A percentile compares a stretch with the other conserved stretches of the same genome.
These are phyloP conservation scores for Bathybates hornii DNA, from an alignment of 2,113 vertebrate genomes.

Conservation along the genomic window DNA sequence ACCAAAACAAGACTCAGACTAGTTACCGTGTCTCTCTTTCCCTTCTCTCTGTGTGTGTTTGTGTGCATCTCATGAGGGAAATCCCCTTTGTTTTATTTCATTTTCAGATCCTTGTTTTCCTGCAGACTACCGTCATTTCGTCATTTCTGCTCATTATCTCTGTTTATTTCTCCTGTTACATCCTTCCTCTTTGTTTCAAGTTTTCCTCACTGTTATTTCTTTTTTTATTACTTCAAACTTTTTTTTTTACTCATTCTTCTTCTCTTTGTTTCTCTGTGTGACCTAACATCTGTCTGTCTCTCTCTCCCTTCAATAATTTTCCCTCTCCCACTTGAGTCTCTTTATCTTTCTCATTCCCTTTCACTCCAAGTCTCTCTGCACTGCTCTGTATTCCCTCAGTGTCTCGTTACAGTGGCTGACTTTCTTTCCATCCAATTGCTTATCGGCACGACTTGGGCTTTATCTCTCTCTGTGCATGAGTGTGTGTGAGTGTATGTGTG, in stretches of 20 bases:
- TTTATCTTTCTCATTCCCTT: constrained; percentile 37
- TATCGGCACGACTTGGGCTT: constrained; percentile 38
- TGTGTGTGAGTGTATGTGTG: not conserved
- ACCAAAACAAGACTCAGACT: not conserved
- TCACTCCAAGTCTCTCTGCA: not conserved
- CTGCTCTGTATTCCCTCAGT: constrained; percentile 44
- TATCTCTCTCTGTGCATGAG: not conserved
- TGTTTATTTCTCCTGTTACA: not conserved
- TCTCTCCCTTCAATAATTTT: not conserved
- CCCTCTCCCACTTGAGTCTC: constrained; percentile 6
- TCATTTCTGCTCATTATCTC: constrained; percentile 9
- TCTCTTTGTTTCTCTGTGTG: not conserved
- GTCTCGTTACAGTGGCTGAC: constrained; percentile 56
- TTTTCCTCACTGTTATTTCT: not conserved
- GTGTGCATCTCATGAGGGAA: not conserved
- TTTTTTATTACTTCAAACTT: not conserved
- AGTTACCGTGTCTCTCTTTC: not conserved
- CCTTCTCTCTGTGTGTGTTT: not conserved
- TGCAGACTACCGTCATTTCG: not conserved
- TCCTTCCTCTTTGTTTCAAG: not conserved
- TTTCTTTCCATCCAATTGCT: constrained; percentile 49
- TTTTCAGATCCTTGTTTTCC: constrained; percentile 3
- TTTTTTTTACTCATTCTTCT: not conserved
- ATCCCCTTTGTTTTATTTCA: constrained; percentile 2
- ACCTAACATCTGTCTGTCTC: not conserved